phyloP scores from a whole-genome alignment of 2,113 vertebrate genomes.

The Abramis brama region DNA sequence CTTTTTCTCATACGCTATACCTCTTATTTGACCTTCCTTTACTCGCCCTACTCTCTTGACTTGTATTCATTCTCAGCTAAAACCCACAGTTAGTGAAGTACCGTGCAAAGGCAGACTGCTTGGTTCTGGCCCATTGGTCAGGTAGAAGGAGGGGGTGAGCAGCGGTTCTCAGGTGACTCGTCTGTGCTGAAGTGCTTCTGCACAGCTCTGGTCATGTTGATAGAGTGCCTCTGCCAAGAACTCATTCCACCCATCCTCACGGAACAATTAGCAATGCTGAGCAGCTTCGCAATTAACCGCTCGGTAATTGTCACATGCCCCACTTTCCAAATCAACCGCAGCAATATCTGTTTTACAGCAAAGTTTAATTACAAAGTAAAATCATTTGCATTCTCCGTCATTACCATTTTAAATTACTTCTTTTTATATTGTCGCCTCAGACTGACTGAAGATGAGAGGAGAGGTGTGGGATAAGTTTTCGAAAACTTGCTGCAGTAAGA shows the following conservation, averaged over 20 bases:
- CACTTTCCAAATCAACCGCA: constrained; percentile 77
- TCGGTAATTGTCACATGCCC: constrained; percentile 79
- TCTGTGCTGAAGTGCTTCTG: constrained; percentile 18
- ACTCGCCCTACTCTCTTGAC: constrained; percentile 55
- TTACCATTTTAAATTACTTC: constrained; percentile 74
- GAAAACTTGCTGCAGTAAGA: background rate
- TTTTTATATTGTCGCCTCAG: constrained; percentile 52
- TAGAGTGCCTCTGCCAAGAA: constrained; percentile 70
- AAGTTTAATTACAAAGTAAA: constrained; percentile 80
- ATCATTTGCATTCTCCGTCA: constrained; percentile 72
- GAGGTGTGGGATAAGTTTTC: constrained; percentile 1
- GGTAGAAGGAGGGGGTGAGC: constrained; percentile 11
- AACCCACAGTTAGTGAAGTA: constrained; percentile 15
- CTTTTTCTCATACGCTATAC: background rate
- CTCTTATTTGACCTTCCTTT: constrained; percentile 5
- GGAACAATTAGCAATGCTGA: constrained; percentile 81
- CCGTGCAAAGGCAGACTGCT: constrained; percentile 23
- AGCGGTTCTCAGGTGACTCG: constrained; percentile 36
- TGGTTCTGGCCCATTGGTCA: constrained; percentile 40
- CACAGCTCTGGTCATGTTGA: constrained; percentile 52
- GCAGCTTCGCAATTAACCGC: constrained; percentile 80
- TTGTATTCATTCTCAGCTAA: constrained; percentile 71
- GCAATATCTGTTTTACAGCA: constrained; percentile 78
- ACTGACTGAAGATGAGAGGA: background rate
- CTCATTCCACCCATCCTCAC: constrained; percentile 71